Base-by-base conservation (phyloP, 2,888 invertebrate genomes). In the Volucella inflata region DNA sequence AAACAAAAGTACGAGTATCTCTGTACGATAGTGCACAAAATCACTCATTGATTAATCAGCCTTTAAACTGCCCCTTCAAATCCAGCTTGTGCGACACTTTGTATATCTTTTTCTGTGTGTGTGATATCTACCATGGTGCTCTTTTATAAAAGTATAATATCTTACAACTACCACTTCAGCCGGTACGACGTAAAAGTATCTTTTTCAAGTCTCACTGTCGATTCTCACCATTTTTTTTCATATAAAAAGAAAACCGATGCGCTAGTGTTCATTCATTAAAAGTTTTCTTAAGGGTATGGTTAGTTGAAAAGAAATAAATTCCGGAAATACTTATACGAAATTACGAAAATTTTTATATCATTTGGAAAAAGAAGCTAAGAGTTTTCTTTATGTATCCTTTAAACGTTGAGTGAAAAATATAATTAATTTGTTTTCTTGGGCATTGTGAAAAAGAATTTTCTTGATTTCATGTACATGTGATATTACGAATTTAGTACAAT, bases 251-350 rank as follows among this genome's bases (percentile, higher is more conserved):
- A 76, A 55, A 64, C 55, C 72, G 76, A 87, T 76, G 30, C 67
- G 59, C 59, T 59, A 70, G 76, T 76, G 72, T 57, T 84, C 77
- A 82, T 76, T 90, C 88, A 85, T 88, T 89, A 88, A 88, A 88
- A 89, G 89, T 89, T 89, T 88, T 89, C 87, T 88, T 87, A 88
- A 88, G 89, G 90, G 88, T 88, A 87, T 88, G 87, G 87, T 84
- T 76, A 74, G 76, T 42, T 48, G 62, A 68, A 60, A 57, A 71
- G 40, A 30, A 59, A 16, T 55, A 38, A 50, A 38, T 12, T 74
- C 72, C 42, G 36, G 17, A 10, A 67, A 38, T 4, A n/a, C n/a
- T n/a, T n/a, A n/a, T n/a, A n/a, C n/a, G n/a, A n/a, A n/a, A n/a
- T n/a, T n/a, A 38, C 21, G 40, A 50, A 16, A 44, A 30, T 30